Percentiles rank a stretch among this genome's conserved stretches.
Evolutionary conservation across 1,140 invertebrate genomes (phyloP).

Genomic region (Drosophila triauraria): DNA sequence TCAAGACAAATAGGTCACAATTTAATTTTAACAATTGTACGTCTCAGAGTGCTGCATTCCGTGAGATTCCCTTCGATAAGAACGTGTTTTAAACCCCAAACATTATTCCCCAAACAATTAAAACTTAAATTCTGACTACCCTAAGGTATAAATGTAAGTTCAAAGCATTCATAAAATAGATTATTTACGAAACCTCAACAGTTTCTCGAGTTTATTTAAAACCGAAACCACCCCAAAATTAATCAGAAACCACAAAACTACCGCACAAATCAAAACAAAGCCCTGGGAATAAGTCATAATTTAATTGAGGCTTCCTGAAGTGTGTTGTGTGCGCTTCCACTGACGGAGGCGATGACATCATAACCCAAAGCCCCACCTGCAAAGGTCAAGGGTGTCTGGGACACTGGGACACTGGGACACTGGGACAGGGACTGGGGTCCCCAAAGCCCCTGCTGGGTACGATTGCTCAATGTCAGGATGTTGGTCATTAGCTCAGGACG

Average conservation of each 20-base stretch:
- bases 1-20: too few relatives aligned
- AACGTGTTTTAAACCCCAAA: too few relatives aligned
- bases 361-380: constrained; percentile 26
- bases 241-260: not conserved
- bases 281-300: constrained; percentile 1
- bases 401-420: not conserved
- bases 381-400: constrained; percentile 26
- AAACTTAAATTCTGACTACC: not conserved
- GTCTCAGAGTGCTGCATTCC: too few relatives aligned
- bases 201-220: too few relatives aligned
- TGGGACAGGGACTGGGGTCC: too few relatives aligned
- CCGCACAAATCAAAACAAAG: not conserved
- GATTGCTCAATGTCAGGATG: constrained; percentile 41
- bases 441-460: constrained; percentile 1
- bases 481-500: constrained; percentile 35
- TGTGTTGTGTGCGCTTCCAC: not conserved
- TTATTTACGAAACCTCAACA: too few relatives aligned
- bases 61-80: too few relatives aligned
- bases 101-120: too few relatives aligned
- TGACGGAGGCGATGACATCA: constrained; percentile 28
- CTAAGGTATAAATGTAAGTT: not conserved
- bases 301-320: constrained; percentile 13
- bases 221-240: too few relatives aligned
- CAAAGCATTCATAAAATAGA: not conserved
- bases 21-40: too few relatives aligned